Evolutionary conservation across 1,140 invertebrate species (phyloP).

Genomic region (Pogonognathellus flavescens): DNA sequence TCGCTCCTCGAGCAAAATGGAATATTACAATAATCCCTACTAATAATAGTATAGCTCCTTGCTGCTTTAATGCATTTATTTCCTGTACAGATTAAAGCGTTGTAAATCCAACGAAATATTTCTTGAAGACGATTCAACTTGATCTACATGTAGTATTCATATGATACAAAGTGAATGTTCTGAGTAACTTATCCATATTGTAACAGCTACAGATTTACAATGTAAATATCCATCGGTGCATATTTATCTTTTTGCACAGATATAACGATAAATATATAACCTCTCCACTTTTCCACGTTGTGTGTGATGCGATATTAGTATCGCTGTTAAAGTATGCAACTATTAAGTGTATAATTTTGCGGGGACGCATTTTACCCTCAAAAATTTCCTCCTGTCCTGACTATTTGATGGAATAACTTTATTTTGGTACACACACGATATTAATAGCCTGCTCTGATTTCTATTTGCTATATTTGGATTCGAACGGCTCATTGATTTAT

Average conservation of each 20-base stretch:
- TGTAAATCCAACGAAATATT: not conserved
- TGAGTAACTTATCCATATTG: not conserved
- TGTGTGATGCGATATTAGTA: not conserved
- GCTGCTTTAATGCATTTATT: too few species aligned
- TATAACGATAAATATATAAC: not conserved
- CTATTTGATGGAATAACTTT: constrained; percentile 56
- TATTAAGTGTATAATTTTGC: constrained; percentile 1
- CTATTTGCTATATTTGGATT: constrained; percentile 60
- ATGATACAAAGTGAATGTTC: not conserved
- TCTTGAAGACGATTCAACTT: not conserved
- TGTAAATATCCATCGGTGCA: constrained; percentile 30
- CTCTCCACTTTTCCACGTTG: not conserved
- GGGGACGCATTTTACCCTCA: constrained; percentile 20
- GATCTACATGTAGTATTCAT: not conserved
- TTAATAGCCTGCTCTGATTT: constrained; percentile 62
- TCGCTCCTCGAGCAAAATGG: not conserved
- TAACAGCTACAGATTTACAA: not conserved
- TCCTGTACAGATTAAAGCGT: too few species aligned
- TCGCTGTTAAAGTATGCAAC: not conserved
- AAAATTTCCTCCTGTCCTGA: constrained; percentile 32
- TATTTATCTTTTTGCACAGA: not conserved
- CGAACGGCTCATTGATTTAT: constrained; percentile 60
- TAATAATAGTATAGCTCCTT: too few species aligned
- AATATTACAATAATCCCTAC: too few species aligned
- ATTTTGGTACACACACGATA: constrained; percentile 49